phyloP scores from a whole-genome alignment of 30 jellyfish, hydroid and myxozoan species.

The Catostylus mosaicus region DNA sequence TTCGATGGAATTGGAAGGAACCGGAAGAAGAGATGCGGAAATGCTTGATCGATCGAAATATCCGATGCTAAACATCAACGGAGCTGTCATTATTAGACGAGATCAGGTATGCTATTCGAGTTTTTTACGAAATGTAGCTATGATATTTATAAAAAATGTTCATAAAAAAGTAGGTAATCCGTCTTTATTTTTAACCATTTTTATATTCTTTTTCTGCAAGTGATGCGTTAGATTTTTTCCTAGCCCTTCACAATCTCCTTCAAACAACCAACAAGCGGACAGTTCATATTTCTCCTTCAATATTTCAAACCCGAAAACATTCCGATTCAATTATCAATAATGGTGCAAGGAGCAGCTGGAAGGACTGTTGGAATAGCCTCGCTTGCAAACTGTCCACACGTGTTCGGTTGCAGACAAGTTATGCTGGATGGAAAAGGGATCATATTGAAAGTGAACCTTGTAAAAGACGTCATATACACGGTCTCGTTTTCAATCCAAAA shows the following conservation, averaged over 20 bases:
- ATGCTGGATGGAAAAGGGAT: constrained; percentile 21
- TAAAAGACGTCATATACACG: constrained; percentile 3
- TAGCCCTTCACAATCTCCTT: constrained; percentile 42
- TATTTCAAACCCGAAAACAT: constrained; percentile 19
- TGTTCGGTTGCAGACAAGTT: constrained; percentile 84
- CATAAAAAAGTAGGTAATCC: too few species aligned
- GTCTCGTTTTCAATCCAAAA: constrained; percentile 1
- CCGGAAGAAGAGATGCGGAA: constrained; percentile 32
- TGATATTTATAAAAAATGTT: too few species aligned
- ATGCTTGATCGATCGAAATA: constrained; percentile 40
- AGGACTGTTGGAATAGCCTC: constrained; percentile 7
- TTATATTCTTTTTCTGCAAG: too few species aligned
- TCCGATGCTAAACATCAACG: constrained; percentile 61
- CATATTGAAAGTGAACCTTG: background rate
- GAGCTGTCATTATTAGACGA: constrained; percentile 54
- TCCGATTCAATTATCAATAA: background rate
- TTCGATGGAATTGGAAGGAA: constrained; percentile 69
- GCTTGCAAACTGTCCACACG: constrained; percentile 69
- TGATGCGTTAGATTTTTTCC: too few species aligned
- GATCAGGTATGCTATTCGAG: constrained; percentile 37
- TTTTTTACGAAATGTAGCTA: too few species aligned
- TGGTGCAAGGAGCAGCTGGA: constrained; percentile 2
- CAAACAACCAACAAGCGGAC: constrained; percentile 25
- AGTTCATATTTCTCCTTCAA: constrained; percentile 36
- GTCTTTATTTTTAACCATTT: too few species aligned